Conservation (phyloP, 1,140 invertebrate species). For the Forficula auricularia region DNA sequence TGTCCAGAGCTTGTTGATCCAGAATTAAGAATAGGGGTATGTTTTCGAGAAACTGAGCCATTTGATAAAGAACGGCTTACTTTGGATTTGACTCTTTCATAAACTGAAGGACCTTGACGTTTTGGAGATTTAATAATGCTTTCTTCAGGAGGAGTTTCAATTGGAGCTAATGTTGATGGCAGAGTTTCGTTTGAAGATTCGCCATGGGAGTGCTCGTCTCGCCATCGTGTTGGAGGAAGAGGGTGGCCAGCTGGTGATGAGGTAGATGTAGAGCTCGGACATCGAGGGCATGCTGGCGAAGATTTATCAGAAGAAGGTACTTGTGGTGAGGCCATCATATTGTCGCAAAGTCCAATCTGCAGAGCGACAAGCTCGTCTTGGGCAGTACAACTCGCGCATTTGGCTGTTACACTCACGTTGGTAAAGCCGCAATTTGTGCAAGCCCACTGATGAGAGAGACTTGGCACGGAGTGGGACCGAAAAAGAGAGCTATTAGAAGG, state of each 20-base stretch:
- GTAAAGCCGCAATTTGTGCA: conserved; percentile 20
- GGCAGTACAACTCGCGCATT: conserved; percentile 15
- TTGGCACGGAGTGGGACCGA: conserved; percentile 12
- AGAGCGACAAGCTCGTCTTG: neutral
- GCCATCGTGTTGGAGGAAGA: too few relatives aligned
- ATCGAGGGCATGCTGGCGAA: conserved; percentile 8
- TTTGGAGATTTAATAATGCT: conserved; percentile 27
- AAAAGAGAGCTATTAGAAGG: too few relatives aligned
- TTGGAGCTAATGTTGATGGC: conserved; percentile 7
- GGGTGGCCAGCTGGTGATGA: too few relatives aligned
- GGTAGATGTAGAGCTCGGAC: conserved; percentile 1
- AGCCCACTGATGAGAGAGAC: conserved; percentile 16
- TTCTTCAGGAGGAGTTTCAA: conserved; percentile 7
- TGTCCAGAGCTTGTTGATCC: neutral
- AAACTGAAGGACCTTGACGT: conserved; percentile 32
- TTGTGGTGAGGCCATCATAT: too few relatives aligned
- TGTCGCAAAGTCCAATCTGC: neutral
- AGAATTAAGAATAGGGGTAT: conserved; percentile 1
- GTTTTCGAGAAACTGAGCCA: conserved; percentile 23
- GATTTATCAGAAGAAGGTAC: conserved; percentile 5
- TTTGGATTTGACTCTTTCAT: conserved; percentile 40
- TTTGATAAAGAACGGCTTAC: conserved; percentile 35
- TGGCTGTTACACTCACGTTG: conserved; percentile 16
- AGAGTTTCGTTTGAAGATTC: too few relatives aligned
- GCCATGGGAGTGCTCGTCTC: too few relatives aligned